Conservation (phyloP, 1,140 invertebrate species). For the Hesperophylax magnus region DNA sequence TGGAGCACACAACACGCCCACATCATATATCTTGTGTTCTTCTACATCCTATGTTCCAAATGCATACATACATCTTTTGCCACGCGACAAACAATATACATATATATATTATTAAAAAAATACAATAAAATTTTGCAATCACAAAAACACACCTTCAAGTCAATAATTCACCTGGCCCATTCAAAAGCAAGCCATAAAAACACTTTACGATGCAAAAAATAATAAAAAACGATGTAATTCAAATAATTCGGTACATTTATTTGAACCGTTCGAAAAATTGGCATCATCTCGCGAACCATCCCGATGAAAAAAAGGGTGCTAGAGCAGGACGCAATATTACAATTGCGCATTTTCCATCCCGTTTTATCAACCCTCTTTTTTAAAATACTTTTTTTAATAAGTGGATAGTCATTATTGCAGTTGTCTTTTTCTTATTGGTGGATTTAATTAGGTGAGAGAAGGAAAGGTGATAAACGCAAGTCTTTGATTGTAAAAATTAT, state of each 20-base stretch:
- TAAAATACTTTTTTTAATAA: constrained; percentile 21
- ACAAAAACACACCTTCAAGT: too few species aligned
- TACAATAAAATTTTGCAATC: too few species aligned
- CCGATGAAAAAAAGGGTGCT: background rate
- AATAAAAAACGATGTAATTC: background rate
- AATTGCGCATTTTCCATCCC: background rate
- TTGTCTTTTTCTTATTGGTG: background rate
- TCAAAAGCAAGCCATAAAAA: too few species aligned
- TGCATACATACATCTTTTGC: too few species aligned
- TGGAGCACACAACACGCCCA: too few species aligned
- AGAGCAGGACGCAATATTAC: background rate
- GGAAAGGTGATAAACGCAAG: background rate
- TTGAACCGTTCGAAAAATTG: constrained; percentile 6
- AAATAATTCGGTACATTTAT: constrained; percentile 6
- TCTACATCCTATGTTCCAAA: too few species aligned
- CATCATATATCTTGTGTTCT: too few species aligned
- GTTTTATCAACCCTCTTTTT: constrained; percentile 1
- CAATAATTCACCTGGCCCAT: too few species aligned
- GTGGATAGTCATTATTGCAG: constrained; percentile 16
- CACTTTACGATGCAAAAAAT: background rate
- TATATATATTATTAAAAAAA: too few species aligned
- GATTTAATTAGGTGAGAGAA: background rate
- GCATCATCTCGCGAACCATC: background rate
- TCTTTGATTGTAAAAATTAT: background rate
- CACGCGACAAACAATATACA: too few species aligned